Evolutionary conservation across 2,888 invertebrate genomes (phyloP).

Genomic region (Ypsolopha sequella): DNA sequence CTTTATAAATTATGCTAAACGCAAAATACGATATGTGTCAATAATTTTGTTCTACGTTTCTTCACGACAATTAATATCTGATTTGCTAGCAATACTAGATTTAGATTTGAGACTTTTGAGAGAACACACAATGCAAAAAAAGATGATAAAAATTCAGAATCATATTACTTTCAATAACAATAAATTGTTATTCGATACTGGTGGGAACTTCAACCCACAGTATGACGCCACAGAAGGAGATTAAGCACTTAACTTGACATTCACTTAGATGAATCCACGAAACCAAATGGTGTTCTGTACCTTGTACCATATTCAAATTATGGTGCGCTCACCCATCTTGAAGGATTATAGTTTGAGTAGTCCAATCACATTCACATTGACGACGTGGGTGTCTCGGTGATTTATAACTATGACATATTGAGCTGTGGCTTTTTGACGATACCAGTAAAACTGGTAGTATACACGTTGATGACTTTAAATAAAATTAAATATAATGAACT

Average conservation of each 20-base stretch:
- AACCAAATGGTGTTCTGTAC: conserved; percentile 3
- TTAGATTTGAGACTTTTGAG: too few species aligned
- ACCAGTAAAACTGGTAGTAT: conserved; percentile 19
- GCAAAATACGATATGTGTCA: too few species aligned
- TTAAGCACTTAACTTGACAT: conserved; percentile 1
- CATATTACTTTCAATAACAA: too few species aligned
- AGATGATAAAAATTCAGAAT: too few species aligned
- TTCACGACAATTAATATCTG: too few species aligned
- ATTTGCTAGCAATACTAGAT: too few species aligned
- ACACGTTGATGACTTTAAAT: too few species aligned
- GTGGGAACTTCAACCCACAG: not conserved
- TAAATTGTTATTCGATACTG: not conserved
- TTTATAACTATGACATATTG: conserved; percentile 33
- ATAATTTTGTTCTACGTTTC: too few species aligned
- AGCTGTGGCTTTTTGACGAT: conserved; percentile 37
- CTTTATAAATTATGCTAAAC: too few species aligned
- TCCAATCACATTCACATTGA: conserved; percentile 20
- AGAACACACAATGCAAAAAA: too few species aligned
- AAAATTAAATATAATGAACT: too few species aligned
- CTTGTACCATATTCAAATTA: not conserved
- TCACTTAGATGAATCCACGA: conserved; percentile 4
- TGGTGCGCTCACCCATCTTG: conserved; percentile 1
- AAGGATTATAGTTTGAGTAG: conserved; percentile 10
- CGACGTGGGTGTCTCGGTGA: conserved; percentile 58
- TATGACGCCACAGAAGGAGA: not conserved